phyloP scores from a whole-genome alignment of 2,113 vertebrate genomes.

The Lagopus leucura region DNA sequence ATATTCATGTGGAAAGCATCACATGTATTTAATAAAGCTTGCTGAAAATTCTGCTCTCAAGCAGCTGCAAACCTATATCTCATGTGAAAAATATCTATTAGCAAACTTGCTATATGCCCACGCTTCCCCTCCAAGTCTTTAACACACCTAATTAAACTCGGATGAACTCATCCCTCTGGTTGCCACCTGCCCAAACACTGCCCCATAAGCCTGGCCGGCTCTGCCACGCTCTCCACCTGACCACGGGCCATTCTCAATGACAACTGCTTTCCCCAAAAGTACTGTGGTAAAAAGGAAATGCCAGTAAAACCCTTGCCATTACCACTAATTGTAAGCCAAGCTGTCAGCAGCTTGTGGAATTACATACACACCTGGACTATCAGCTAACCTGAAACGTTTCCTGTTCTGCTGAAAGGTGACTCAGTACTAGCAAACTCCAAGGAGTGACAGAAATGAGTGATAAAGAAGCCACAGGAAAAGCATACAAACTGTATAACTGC shows the following conservation, averaged over 20 bases:
- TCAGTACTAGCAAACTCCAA: conserved; percentile 37
- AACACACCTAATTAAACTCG: conserved; percentile 60
- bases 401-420: conserved; percentile 44
- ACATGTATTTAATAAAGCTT: conserved; percentile 1
- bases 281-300: conserved; percentile 8
- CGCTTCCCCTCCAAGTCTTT: not conserved
- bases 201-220: not conserved
- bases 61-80: not conserved
- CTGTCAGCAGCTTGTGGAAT: conserved; percentile 71
- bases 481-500: not conserved
- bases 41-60: conserved; percentile 37
- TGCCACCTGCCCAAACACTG: conserved; percentile 59
- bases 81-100: conserved; percentile 21
- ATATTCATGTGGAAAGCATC: conserved; percentile 10
- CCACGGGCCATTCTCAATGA: not conserved
- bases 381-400: conserved; percentile 62
- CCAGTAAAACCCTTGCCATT: conserved; percentile 44
- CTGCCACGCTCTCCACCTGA: conserved; percentile 24
- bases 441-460: conserved; percentile 17
- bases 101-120: not conserved
- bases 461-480: not conserved
- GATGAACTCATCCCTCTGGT: conserved; percentile 50
- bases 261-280: conserved; percentile 47
- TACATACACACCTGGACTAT: conserved; percentile 65
- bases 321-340: conserved; percentile 60